phyloP scores from a whole-genome alignment of 2,888 invertebrate species.

The Watsonalla binaria region DNA sequence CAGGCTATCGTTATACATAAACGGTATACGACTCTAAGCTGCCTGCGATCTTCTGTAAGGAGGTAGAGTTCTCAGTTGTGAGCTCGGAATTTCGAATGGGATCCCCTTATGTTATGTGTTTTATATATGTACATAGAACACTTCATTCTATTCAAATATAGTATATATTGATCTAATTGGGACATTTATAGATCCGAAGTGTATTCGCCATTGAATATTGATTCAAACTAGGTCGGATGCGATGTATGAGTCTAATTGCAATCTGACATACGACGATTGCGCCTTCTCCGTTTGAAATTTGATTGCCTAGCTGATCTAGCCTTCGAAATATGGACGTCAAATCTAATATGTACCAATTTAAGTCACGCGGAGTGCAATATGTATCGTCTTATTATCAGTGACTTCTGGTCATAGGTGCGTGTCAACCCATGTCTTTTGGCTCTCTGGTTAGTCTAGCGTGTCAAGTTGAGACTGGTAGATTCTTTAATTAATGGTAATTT shows the following conservation, averaged over 20 bases:
- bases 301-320: constrained; percentile 34
- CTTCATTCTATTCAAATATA: background rate
- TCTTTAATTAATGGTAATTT: too few relatives aligned
- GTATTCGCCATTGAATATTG: constrained; percentile 15
- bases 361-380: background rate
- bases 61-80: too few relatives aligned
- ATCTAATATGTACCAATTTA: constrained; percentile 20
- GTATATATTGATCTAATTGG: constrained; percentile 5
- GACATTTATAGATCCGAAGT: constrained; percentile 17
- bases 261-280: constrained; percentile 48
- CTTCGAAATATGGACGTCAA: constrained; percentile 15
- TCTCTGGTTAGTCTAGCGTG: too few relatives aligned
- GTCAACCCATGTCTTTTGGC: too few relatives aligned
- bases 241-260: constrained; percentile 35
- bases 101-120: too few relatives aligned
- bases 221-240: constrained; percentile 4
- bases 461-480: too few relatives aligned
- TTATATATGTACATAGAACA: too few relatives aligned
- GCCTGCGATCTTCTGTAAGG: too few relatives aligned
- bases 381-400: background rate
- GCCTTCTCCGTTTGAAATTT: constrained; percentile 42
- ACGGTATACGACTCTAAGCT: too few relatives aligned
- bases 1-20: too few relatives aligned
- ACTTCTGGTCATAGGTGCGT: too few relatives aligned
- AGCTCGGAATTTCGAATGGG: too few relatives aligned